Evolutionary conservation across 2,113 vertebrate genomes (phyloP).

Genomic region (Helogale parvula): DNA sequence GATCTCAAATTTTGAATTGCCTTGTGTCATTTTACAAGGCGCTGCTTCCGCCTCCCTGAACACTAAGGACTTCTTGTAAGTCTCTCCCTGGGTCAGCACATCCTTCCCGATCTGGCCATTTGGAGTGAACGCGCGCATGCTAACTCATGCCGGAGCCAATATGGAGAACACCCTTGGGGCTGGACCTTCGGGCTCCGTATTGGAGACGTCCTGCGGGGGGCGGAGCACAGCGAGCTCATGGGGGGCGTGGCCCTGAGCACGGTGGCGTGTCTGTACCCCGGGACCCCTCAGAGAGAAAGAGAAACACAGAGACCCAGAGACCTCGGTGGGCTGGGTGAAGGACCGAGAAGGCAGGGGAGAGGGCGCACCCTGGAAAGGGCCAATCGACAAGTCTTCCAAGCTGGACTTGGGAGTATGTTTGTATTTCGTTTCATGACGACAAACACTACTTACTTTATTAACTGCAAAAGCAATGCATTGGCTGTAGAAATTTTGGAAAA

Average conservation of each 20-base stretch:
- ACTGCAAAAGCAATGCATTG: background rate
- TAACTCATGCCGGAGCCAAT: accelerated
- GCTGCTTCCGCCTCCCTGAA: background rate
- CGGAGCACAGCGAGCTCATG: background rate
- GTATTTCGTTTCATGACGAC: background rate
- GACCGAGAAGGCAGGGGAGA: background rate
- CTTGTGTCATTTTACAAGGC: accelerated
- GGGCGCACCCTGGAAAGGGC: background rate
- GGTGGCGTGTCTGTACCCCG: background rate
- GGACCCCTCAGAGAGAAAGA: background rate
- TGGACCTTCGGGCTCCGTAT: background rate
- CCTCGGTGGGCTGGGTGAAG: too few species aligned
- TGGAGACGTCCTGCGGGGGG: too few species aligned
- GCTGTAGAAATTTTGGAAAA: background rate
- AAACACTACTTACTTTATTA: background rate
- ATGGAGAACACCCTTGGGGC: too few species aligned
- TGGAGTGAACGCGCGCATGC: accelerated
- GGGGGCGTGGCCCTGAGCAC: background rate
- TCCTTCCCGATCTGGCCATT: background rate
- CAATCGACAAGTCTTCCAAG: background rate
- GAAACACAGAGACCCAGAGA: background rate
- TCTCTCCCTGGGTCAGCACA: too few species aligned
- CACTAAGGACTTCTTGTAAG: background rate
- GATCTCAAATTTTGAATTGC: background rate
- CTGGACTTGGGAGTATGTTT: background rate